Evolutionary conservation across 2,888 invertebrate species (phyloP), one percentile per base, ranked within the genome.

Genomic region (Hirtodrosophila trivittata): DNA sequence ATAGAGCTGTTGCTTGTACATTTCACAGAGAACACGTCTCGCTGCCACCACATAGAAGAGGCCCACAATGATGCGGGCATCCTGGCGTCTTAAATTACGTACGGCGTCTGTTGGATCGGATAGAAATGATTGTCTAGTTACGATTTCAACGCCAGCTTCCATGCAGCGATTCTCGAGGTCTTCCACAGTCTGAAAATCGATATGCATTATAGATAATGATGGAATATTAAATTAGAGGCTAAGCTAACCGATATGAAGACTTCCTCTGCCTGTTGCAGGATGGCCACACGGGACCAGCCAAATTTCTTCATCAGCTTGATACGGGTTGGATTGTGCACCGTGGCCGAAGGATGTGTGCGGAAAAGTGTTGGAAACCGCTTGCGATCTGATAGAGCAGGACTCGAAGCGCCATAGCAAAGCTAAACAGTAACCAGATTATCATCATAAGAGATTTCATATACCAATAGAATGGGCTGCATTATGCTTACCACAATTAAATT

Each of bases 11-110:
- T 98, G 96, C 88, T 97, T 97, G 92, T 97, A 98, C 81, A 98
- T 95, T 91, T 99, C 98, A 90, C 99, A 99, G 13, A 99, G 94
- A 0, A 99, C 99, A 46, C 97, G 93, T 50, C 99, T 92, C 0
- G 99, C 99, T 37, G 98, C 98, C 5, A 97, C 98, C 59, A 98
- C 99, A 92, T 99, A 99, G 92, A 99, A 99, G 50, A 99, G 93
- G 0, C 99, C 99, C 18, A 99, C 97, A 76, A 99, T 98, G 75
- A 99, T 98, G 69, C 99, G 93, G 2, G 99, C 98, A 91, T 99
- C 99, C 90, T 98, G 98, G 43, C 98, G 93, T 67, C 97, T 93
- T 37, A 99, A 92, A 91, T 98, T 99, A 70, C 97, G 93, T 41
- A 99, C 98, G 10, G 98, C 98, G 91, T 98, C 98, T 5, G 95